Evolutionary conservation across 2,797 vertebrate genomes (phyloP), one percentile per base, ranked within the genome.

Genomic region (Lepus townsendii): DNA sequence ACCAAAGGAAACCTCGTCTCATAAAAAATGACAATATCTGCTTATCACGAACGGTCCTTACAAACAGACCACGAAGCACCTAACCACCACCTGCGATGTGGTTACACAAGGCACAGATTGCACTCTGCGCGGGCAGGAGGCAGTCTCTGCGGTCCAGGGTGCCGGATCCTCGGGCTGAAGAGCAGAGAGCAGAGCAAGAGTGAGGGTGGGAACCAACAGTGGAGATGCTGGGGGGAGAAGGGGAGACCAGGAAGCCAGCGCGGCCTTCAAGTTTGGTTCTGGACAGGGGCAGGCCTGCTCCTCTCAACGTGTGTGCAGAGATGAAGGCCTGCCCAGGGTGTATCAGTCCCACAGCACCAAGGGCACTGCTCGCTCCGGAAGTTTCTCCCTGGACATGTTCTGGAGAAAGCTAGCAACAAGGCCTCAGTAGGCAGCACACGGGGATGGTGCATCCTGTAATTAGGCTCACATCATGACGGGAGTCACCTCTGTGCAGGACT

Each of bases 61-160:
- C 24, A 92, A 83, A 96, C 93, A 90, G 32, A 78, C 65, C 66
- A 72, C 42, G 66, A 85, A 73, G 69, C 19, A 76, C 24, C 38
- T 50, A 50, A 38, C 50, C 3, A 6, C n/a, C 77, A 77, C 52
- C 20, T 84, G 73, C 57, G 57, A 90, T 20, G 8, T 73, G 32
- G 60, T 30, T 22, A 13, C 17, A 22, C 1, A 10, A 62, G 57
- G 50, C 78, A 76, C 22, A 76, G 83, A 83, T 11, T 50, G 22
- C 2, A 7, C 3, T 60, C 11, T 2, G 22, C 1, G 0, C 16
- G 71, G 52, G 60, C 38, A 26, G 0, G 35, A 65, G 68, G 22
- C 52, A 4, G 54, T 47, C 65, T 52, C 63, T 1, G 0, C 1
- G 27, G 30, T 35, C 66, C 35, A 17, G 32, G 63, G 20, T 20